Evolutionary conservation across 2,888 invertebrate genomes (phyloP).

Genomic region (Epirrhoe tristata): DNA sequence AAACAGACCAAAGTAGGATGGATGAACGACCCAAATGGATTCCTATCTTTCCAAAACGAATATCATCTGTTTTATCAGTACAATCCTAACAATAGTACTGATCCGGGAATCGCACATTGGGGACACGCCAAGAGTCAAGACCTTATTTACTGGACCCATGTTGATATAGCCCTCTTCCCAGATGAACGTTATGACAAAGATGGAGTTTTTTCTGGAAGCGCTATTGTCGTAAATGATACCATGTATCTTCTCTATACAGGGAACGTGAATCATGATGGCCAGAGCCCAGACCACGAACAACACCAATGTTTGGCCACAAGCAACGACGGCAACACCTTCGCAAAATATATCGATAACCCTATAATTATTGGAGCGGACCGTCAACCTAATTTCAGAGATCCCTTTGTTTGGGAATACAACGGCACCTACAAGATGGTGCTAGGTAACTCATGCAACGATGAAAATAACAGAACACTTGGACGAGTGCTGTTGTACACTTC

Average conservation of each 20-base stretch:
- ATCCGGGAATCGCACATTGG: conserved; percentile 76
- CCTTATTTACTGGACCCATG: conserved; percentile 76
- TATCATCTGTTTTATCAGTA: conserved; percentile 83
- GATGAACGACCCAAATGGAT: conserved; percentile 86
- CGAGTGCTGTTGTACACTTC: conserved; percentile 69
- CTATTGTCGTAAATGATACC: conserved; percentile 63
- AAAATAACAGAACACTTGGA: conserved; percentile 53
- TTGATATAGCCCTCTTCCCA: conserved; percentile 77
- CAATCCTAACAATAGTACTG: conserved; percentile 68
- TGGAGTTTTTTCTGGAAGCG: conserved; percentile 81
- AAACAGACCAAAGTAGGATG: conserved; percentile 60
- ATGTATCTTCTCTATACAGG: conserved; percentile 75
- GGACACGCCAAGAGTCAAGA: conserved; percentile 79
- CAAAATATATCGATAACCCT: conserved; percentile 68
- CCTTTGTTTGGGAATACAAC: conserved; percentile 75
- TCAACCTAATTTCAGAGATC: conserved; percentile 77
- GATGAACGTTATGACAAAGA: conserved; percentile 65
- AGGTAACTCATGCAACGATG: conserved; percentile 68
- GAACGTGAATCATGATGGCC: conserved; percentile 59
- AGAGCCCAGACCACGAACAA: conserved; percentile 61
- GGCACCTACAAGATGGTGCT: conserved; percentile 73
- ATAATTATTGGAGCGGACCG: conserved; percentile 59
- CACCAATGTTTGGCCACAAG: conserved; percentile 67
- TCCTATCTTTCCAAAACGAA: conserved; percentile 63
- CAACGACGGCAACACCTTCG: conserved; percentile 64